Evolutionary conservation across 2,113 vertebrate genomes (phyloP).

Genomic region (Anolis carolinensis): DNA sequence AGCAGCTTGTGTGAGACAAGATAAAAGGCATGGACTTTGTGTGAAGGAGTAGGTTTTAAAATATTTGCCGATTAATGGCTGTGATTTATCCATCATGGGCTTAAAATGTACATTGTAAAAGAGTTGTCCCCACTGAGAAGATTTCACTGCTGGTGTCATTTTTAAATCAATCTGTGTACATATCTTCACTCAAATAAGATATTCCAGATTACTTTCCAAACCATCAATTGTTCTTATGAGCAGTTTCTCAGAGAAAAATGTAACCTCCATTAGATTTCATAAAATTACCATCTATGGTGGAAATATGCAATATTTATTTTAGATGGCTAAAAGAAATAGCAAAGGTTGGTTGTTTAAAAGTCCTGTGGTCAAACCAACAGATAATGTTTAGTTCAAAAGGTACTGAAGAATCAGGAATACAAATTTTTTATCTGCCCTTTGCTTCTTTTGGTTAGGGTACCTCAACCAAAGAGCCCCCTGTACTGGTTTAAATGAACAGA

Average conservation of each 20-base stretch:
- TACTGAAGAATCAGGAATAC: neutral
- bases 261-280: neutral
- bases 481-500: neutral
- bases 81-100: neutral
- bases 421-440: neutral
- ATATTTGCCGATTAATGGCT: neutral
- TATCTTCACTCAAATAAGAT: neutral
- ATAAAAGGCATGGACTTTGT: neutral
- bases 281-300: neutral
- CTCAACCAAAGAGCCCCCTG: neutral
- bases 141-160: neutral
- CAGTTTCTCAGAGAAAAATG: neutral
- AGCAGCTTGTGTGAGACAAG: neutral
- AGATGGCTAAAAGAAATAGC: neutral
- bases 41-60: neutral
- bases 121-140: neutral
- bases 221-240: neutral
- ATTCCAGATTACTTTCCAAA: neutral
- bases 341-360: neutral
- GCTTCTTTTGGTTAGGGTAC: neutral
- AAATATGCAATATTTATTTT: conserved; percentile 6
- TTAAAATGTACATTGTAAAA: neutral
- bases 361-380: neutral
- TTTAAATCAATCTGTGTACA: neutral
- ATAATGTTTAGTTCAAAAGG: conserved; percentile 2